Evolutionary conservation across 1,140 invertebrate genomes (phyloP), one percentile per base, ranked within the genome.

Genomic region (Fopius arisanus): DNA sequence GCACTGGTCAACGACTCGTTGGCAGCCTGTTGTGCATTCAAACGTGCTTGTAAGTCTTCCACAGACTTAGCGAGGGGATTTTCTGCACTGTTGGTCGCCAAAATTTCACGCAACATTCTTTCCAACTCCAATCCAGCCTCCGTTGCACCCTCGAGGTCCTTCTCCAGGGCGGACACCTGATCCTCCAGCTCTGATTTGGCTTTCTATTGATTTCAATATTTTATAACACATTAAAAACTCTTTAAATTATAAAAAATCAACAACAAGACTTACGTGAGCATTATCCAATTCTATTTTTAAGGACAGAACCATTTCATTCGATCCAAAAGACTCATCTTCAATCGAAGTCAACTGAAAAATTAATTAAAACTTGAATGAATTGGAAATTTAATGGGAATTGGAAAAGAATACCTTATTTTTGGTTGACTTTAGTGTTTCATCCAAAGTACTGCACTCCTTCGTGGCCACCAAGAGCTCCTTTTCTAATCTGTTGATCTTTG

Each of bases 261-360:
- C 26, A n/a, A 21, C n/a, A 71, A 48, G 31, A 75, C 74, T 77
- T 79, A 87, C 87, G 77, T 88, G 81, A 41, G 78, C 78, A 19
- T 59, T 67, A 82, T 82, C 81, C 43, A 89, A 77, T 40, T 88
- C 84, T 16, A 74, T n/a, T 77, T 84, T 88, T 67, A 89, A 77
- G 28, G 84, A 84, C 26, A 73, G 68, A 31, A 88, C 91, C 90
- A 93, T 92, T 81, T 93, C 92, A 77, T 93, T 92, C 78, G 92
- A 92, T 5, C 92, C 92, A 84, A 92, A 92, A 4, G 92, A 92
- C 81, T 90, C 92, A 79, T 92, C 90, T 86, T 93, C 91, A 73
- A 92, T 92, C 48, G 81, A 84, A 71, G 77, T 81, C 73, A 87
- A 81, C 86, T 88, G 31, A 72, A 83, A 78, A 75, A 79, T 78